These are phyloP conservation scores for Geophilus truncorum DNA, from an alignment of 2,888 invertebrate genomes.

Conservation along the genomic window DNA sequence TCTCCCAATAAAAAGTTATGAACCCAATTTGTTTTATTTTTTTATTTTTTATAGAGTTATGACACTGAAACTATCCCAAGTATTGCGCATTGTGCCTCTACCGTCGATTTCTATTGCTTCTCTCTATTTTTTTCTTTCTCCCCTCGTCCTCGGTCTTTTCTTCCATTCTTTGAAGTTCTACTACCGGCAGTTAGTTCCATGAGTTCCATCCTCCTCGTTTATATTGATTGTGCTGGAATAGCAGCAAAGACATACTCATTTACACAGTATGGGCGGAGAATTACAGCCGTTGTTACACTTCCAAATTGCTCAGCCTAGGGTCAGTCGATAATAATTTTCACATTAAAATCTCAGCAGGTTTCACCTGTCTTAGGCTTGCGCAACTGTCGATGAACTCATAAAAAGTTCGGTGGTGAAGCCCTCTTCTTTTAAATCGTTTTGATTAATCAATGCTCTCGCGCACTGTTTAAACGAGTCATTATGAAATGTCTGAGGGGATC, in stretches of 20 bases:
- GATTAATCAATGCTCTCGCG: too few species aligned
- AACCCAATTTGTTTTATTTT: conserved; percentile 27
- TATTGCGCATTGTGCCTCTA: conserved; percentile 6
- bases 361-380: not conserved
- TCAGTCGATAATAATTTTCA: conserved; percentile 27
- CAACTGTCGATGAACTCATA: conserved; percentile 10
- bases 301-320: conserved; percentile 24
- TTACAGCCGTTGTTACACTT: conserved; percentile 27
- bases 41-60: conserved; percentile 20
- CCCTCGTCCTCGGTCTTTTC: not conserved
- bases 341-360: conserved; percentile 22
- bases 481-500: not conserved
- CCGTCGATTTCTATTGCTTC: conserved; percentile 13
- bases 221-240: conserved; percentile 27
- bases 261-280: conserved; percentile 24
- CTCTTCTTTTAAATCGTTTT: not conserved
- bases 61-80: conserved; percentile 27
- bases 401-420: not conserved
- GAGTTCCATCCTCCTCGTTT: conserved; percentile 27
- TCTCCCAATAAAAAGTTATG: conserved; percentile 17
- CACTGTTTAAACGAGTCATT: not conserved
- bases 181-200: conserved; percentile 17
- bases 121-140: not conserved
- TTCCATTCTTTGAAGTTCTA: conserved; percentile 12
- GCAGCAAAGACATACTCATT: conserved; percentile 27